Evolutionary conservation across 2,888 invertebrate species (phyloP), one percentile per base, ranked within the genome.

Genomic region (Diogma glabrata): DNA sequence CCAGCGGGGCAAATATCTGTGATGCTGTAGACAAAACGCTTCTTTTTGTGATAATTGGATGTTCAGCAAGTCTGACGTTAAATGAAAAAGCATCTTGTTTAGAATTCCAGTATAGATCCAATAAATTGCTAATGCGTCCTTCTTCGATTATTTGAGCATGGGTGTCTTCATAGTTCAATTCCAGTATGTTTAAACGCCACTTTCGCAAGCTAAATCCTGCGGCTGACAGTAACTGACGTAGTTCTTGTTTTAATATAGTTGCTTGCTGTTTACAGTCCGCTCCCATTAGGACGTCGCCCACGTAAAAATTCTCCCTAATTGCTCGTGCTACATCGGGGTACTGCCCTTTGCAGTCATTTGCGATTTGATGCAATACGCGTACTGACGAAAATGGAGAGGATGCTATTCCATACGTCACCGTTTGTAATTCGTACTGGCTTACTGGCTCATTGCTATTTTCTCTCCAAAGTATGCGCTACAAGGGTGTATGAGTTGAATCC

Each of bases 331-430:
- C n/a, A n/a, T n/a, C n/a, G n/a, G n/a, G n/a, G n/a, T n/a, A n/a
- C n/a, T n/a, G n/a, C n/a, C n/a, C n/a, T n/a, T n/a, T n/a, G n/a
- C n/a, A n/a, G n/a, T n/a, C n/a, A n/a, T n/a, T n/a, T n/a, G n/a
- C n/a, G n/a, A n/a, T n/a, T n/a, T n/a, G n/a, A n/a, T n/a, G n/a
- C n/a, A n/a, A n/a, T n/a, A n/a, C n/a, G n/a, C n/a, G n/a, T 2
- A 54, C 56, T 1, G 60, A 59, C 14, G 58, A 48, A 51, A 46
- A 60, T 24, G 58, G 58, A 12, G 60, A 56, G 4, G 56, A 49
- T 7, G 57, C 40, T 5, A 56, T 56, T 20, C 59, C 60, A 53
- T 57, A 61, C 1, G 59, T 58, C 57, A n/a, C n/a, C n/a, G n/a
- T n/a, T n/a, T n/a, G n/a, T n/a, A n/a, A n/a, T n/a, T n/a, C n/a